Percentiles rank a stretch among this genome's conserved stretches.
These are phyloP conservation scores for Dexiosoma caninum DNA, from an alignment of 2,888 invertebrate species.

Conservation along the genomic window DNA sequence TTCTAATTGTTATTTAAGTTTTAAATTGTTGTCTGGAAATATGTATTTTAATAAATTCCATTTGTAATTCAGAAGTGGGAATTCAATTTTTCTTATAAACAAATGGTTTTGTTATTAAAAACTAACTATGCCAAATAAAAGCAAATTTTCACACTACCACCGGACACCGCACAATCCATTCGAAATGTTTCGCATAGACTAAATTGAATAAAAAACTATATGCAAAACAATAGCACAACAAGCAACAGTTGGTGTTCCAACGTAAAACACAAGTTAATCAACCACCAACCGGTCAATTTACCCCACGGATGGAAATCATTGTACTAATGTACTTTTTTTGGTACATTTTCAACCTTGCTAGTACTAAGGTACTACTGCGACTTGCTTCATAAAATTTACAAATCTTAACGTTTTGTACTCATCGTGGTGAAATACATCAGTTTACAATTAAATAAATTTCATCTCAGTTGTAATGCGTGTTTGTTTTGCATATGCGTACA, in stretches of 20 bases:
- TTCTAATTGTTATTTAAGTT: neutral
- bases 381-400: too few relatives aligned
- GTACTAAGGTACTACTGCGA: too few relatives aligned
- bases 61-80: slow-evolving; percentile 37
- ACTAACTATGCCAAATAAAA: neutral
- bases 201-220: slow-evolving; percentile 19
- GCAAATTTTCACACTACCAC: neutral
- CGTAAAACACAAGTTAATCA: too few relatives aligned
- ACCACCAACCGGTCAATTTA: too few relatives aligned
- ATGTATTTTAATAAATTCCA: slow-evolving; percentile 44
- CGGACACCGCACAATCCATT: slow-evolving; percentile 8
- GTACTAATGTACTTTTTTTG: too few relatives aligned
- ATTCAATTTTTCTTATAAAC: slow-evolving; percentile 27
- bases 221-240: slow-evolving; percentile 21
- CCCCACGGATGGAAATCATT: too few relatives aligned
- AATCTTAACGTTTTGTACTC: too few relatives aligned
- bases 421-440: too few relatives aligned
- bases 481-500: too few relatives aligned
- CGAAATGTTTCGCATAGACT: slow-evolving; percentile 49
- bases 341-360: too few relatives aligned
- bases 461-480: too few relatives aligned
- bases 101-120: slow-evolving; percentile 28
- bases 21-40: slow-evolving; percentile 35
- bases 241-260: slow-evolving; percentile 54
- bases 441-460: too few relatives aligned